Conservation (phyloP, 2,113 vertebrate genomes). For the Cacatua alba region DNA sequence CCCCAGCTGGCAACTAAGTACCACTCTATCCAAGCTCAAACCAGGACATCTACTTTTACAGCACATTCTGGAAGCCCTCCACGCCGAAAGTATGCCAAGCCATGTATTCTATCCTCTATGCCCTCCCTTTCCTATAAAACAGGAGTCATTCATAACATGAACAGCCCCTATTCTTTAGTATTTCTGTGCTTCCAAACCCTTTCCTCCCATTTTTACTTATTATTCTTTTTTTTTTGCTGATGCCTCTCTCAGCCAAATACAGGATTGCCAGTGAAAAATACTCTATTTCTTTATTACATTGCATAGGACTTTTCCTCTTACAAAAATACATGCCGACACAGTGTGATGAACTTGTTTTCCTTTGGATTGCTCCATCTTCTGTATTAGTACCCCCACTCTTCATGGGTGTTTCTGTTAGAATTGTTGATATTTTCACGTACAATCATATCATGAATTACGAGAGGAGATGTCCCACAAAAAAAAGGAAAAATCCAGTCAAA, state of each 20-base stretch:
- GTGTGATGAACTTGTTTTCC: neutral
- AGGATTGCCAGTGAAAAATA: neutral
- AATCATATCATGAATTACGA: neutral
- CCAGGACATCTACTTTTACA: neutral
- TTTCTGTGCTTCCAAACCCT: neutral
- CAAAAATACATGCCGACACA: neutral
- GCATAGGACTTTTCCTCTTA: neutral
- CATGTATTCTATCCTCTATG: neutral
- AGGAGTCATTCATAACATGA: accelerated
- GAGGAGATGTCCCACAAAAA: neutral
- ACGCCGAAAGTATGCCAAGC: neutral
- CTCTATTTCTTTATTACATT: neutral
- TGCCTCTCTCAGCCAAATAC: neutral
- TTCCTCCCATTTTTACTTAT: neutral
- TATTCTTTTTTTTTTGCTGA: neutral
- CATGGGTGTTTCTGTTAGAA: neutral
- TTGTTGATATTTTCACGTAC: neutral
- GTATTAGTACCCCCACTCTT: neutral
- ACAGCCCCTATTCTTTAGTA: neutral
- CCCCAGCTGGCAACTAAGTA: neutral
- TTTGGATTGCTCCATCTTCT: neutral
- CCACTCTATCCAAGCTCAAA: neutral
- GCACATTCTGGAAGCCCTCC: neutral
- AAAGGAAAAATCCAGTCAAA: neutral
- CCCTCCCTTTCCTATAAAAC: neutral